phyloP scores from a whole-genome alignment of 35 echinoderm and acorn worm genomes.

The Patiria miniata region DNA sequence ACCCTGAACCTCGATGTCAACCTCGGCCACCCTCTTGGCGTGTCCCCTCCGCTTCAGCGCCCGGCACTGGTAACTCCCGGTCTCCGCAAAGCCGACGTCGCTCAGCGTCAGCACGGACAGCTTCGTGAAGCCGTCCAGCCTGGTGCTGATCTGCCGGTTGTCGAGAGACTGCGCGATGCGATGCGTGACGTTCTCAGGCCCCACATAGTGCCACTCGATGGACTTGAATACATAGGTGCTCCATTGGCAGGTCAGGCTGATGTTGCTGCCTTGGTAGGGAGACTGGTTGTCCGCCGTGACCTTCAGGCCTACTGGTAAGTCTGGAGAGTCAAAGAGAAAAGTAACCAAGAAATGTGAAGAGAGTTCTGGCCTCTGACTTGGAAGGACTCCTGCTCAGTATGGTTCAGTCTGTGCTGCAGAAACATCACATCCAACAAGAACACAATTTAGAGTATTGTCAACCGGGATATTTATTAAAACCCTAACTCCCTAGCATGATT shows the following conservation, averaged over 20 bases:
- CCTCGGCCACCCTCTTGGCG: not conserved
- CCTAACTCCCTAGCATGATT: too few species aligned
- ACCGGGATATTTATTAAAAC: too few species aligned
- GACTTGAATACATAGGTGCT: conserved; percentile 58
- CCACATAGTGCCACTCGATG: conserved; percentile 34
- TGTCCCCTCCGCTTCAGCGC: conserved; percentile 34
- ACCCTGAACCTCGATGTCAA: not conserved
- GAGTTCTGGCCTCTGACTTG: too few species aligned
- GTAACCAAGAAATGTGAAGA: too few species aligned
- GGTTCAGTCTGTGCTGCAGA: too few species aligned
- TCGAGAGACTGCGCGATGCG: not conserved
- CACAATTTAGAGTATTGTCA: too few species aligned
- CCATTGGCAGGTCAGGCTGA: conserved; percentile 55
- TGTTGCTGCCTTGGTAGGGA: conserved; percentile 17
- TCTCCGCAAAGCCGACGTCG: conserved; percentile 27
- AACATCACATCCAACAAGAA: too few species aligned
- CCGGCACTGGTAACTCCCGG: conserved; percentile 44
- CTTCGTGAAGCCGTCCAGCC: conserved; percentile 6
- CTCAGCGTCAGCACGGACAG: conserved; percentile 47
- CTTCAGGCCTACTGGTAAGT: not conserved
- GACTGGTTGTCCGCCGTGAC: not conserved
- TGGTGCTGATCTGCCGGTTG: not conserved
- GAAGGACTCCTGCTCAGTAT: too few species aligned
- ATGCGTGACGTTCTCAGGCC: conserved; percentile 10
- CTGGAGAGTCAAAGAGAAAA: not conserved